Base-by-base conservation (phyloP, 2,888 invertebrate genomes). In the Eurytoma californica region DNA sequence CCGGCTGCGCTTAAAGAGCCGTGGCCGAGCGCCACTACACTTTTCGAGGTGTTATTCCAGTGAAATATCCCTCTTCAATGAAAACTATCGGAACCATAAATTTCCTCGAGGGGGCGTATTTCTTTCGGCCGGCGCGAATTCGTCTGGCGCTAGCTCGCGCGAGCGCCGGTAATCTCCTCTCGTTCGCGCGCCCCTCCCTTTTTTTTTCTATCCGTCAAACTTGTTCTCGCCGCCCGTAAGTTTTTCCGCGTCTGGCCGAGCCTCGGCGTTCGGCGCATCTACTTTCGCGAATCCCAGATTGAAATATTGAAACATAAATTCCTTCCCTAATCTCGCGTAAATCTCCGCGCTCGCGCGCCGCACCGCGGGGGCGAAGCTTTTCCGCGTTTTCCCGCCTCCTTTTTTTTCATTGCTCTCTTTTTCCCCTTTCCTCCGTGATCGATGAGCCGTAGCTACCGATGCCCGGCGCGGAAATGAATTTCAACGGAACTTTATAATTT, bases 21-120 rank as follows among this genome's bases (percentile, higher is more conserved):
- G 65, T 60, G 49, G 61, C 57, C 61, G 57, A 60, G 49, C 61
- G 28, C 57, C 30, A 55, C 76, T 58, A 65, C 57, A 63, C 39
- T 69, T 76, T 24, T 39, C 39, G 30, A 81, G 80, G 80, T 78
- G 82, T 82, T 82, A 81, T 82, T 81, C 55, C 81, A 72, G 80
- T 82, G 81, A 83, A 81, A 82, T 82, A 82, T 80, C 68, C 78
- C 82, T 79, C 68, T 80, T 80, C 79, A 77, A 82, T 83, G 82
- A 82, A 80, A 83, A 82, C 82, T 82, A 83, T 83, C 80, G 82
- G 66, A 58, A 70, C 82, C 69, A 82, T 83, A 83, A 84, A 83
- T 84, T 81, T 80, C 18, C 67, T 53, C 75, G 39, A 24, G 24
- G 67, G 39, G 28, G 66, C 77, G 77, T 68, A 63, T 76, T 80